A percentile compares a stretch with the other conserved stretches of the same genome.
phyloP scores from a whole-genome alignment of 2,113 vertebrate genomes.

The Crotalus tigris region DNA sequence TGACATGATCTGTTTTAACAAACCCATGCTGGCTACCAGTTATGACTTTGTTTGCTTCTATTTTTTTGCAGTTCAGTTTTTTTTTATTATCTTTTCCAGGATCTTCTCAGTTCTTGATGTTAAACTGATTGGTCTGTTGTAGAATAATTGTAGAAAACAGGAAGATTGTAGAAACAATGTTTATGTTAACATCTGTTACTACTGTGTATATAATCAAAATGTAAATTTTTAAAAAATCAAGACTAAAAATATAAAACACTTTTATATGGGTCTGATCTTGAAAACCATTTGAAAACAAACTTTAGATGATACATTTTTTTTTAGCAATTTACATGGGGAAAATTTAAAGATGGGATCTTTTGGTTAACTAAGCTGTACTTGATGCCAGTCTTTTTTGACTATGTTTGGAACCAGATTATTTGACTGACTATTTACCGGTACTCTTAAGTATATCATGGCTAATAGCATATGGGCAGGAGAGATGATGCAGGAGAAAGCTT shows the following conservation, averaged over 20 bases:
- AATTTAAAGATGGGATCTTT: not conserved
- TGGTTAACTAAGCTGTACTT: not conserved
- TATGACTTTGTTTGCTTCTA: too few species aligned
- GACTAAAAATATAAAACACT: not conserved
- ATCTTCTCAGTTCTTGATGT: too few species aligned
- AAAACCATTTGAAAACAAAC: not conserved
- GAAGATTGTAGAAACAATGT: not conserved
- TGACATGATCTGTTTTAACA: too few species aligned
- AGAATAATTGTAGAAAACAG: not conserved
- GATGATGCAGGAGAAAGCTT: not conserved
- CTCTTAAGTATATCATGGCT: not conserved
- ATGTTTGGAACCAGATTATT: not conserved
- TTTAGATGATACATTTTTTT: not conserved
- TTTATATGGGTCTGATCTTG: not conserved
- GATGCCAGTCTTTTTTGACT: not conserved
- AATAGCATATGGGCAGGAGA: not conserved
- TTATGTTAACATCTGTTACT: not conserved
- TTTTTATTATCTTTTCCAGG: too few species aligned
- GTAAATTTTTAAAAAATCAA: not conserved
- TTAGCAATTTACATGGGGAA: not conserved
- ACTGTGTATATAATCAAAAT: not conserved
- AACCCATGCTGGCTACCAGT: too few species aligned
- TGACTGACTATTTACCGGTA: not conserved
- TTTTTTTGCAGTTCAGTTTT: too few species aligned
- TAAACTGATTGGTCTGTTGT: too few species aligned